These are phyloP conservation scores for Loris lydekkerianus DNA, from an alignment of 2,797 vertebrate genomes.

Conservation along the genomic window DNA sequence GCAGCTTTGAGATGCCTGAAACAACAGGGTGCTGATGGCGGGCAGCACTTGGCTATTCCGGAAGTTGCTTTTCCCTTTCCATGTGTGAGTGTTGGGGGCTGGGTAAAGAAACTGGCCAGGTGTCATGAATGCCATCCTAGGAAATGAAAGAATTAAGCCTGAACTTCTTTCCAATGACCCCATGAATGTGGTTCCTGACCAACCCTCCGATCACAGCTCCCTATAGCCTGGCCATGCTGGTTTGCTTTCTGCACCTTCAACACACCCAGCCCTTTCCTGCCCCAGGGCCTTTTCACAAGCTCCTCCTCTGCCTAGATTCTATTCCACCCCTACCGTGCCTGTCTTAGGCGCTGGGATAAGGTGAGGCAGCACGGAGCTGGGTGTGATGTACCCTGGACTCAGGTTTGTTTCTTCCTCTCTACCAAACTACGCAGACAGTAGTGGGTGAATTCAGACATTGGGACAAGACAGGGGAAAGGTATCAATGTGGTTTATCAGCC, in stretches of 20 bases:
- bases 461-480: neutral
- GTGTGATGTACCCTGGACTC: neutral
- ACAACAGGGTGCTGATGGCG: slow-evolving; percentile 30
- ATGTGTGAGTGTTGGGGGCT: accelerated
- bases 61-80: neutral
- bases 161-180: neutral
- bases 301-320: neutral
- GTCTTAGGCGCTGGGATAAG: no score
- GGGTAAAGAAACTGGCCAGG: neutral
- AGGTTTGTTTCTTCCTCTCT: neutral
- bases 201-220: neutral
- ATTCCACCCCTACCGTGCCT: neutral
- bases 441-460: neutral
- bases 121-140: neutral
- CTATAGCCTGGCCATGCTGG: neutral
- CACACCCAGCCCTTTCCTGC: neutral
- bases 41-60: neutral
- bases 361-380: neutral
- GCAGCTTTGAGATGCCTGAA: slow-evolving; percentile 9
- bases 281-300: slow-evolving; percentile 44
- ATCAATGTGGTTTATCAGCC: neutral
- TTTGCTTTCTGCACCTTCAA: neutral
- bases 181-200: neutral
- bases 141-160: neutral
- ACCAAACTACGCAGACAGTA: neutral